Evolutionary conservation across 1,140 invertebrate species (phyloP), one percentile per base, ranked within the genome.

Genomic region (Drosophila miranda): DNA sequence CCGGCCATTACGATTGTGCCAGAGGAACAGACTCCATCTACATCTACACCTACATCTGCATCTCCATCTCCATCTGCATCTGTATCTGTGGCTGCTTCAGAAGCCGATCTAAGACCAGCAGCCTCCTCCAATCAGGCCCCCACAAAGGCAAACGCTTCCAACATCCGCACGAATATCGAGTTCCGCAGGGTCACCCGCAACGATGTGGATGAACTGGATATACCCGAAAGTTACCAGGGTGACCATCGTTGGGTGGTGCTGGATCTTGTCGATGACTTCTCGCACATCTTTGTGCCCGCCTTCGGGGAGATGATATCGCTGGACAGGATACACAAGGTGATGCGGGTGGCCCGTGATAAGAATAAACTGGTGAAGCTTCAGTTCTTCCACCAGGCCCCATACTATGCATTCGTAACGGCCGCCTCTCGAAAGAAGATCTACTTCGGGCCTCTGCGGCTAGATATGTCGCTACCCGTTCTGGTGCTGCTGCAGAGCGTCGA

Each of bases 171-270:
- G 38, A 90, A 90, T 41, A 78, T 90, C 26, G 74, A 87, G n/a
- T 83, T 89, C 8, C 76, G 89, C 3, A 89, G 78, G 41, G 74
- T 90, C 5, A 50, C 56, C 2, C 52, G 73, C n/a, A 6, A 14
- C 1, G 89, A 90, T 49, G 62, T 89, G n/a, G 54, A 68, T 9
- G 76, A 81, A 21, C 42, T 91, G 38, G 52, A 74, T 30, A 68
- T 84, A 9, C 90, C 90, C 0, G 76, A 87, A 46, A 6, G 49
- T 0, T 53, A 75, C 11, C 16, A 38, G 0, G 21, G 53, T 0
- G 71, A 90, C 54, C 90, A 91, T 58, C 77, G 80, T 44, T 91
- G 90, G 90, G 52, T 91, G 14, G 84, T 91, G 6, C 38, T 91
- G 0, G 80, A 91, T 45, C 56, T 91, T 11, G 79, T 53, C 4